These are phyloP conservation scores for Quadriops clusia DNA, from an alignment of 2,888 invertebrate species.

Conservation along the genomic window DNA sequence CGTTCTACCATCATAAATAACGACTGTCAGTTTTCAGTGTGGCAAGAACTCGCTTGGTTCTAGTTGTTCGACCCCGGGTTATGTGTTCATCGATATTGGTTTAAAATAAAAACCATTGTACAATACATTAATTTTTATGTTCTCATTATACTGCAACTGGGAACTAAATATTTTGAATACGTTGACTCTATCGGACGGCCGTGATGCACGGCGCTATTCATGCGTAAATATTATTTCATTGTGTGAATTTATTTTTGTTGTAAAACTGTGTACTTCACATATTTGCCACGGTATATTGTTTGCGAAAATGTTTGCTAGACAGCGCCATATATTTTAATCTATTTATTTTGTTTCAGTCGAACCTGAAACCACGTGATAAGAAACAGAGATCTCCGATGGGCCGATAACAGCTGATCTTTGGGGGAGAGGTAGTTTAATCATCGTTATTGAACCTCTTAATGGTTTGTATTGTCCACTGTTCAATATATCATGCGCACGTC, in stretches of 20 bases:
- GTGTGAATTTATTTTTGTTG: too few species aligned
- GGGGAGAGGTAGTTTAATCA: slow-evolving; percentile 36
- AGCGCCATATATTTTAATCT: slow-evolving; percentile 12
- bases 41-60: slow-evolving; percentile 19
- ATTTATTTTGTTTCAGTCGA: slow-evolving; percentile 10
- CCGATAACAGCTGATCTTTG: slow-evolving; percentile 30
- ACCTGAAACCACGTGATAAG: slow-evolving; percentile 11
- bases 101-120: too few species aligned
- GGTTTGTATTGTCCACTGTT: slow-evolving; percentile 35
- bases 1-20: slow-evolving; percentile 24
- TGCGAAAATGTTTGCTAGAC: too few species aligned
- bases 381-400: slow-evolving; percentile 19
- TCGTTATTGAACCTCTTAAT: slow-evolving; percentile 37
- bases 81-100: too few species aligned
- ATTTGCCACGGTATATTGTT: too few species aligned
- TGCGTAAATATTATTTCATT: too few species aligned
- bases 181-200: too few species aligned
- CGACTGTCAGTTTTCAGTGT: slow-evolving; percentile 20
- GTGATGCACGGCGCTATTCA: too few species aligned
- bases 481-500: slow-evolving; percentile 31
- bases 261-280: too few species aligned
- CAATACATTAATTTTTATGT: too few species aligned
- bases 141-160: too few species aligned
- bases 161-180: too few species aligned
- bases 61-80: slow-evolving; percentile 17